phyloP scores from a whole-genome alignment of 2,113 vertebrate species.

The Myocastor coypus region DNA sequence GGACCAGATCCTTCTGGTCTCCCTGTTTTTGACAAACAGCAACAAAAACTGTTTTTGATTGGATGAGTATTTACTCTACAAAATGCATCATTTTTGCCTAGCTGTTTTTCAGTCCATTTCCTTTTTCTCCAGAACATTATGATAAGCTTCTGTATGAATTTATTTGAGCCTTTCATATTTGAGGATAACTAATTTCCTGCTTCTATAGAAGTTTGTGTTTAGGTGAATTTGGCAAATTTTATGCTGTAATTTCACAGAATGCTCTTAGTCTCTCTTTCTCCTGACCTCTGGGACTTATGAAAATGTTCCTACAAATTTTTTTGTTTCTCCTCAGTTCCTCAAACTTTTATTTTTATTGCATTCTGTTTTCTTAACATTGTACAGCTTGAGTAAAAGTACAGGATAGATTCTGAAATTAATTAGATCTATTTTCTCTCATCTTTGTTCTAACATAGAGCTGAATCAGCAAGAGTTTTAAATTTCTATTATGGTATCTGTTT shows the following conservation, averaged over 20 bases:
- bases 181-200: background rate
- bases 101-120: background rate
- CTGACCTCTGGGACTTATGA: background rate
- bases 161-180: background rate
- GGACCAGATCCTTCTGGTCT: background rate
- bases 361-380: background rate
- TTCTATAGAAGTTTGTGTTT: background rate
- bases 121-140: background rate
- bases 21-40: background rate
- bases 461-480: background rate
- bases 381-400: background rate
- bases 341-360: background rate
- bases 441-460: background rate
- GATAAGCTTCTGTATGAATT: background rate
- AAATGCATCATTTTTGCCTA: background rate
- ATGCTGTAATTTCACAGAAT: background rate
- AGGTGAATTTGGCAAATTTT: background rate
- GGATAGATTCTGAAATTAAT: background rate
- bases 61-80: background rate
- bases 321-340: background rate
- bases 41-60: background rate
- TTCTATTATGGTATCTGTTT: background rate
- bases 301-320: background rate
- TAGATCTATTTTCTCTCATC: background rate
- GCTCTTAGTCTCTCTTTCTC: background rate